Evolutionary conservation across 2,888 invertebrate species (phyloP).

Genomic region (Agonopterix subpropinquella): DNA sequence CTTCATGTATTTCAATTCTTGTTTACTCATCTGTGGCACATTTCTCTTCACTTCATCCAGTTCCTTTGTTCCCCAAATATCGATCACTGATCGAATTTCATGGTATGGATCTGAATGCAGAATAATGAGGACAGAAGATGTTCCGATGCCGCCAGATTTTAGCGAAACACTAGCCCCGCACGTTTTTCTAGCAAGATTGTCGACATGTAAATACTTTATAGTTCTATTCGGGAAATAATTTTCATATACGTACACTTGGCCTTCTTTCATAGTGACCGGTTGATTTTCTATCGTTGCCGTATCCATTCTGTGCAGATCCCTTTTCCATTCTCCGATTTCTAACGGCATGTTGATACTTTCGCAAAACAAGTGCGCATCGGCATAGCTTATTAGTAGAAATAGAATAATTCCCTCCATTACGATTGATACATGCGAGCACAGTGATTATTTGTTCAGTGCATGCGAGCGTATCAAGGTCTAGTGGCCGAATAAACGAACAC

Average conservation of each 20-base stretch:
- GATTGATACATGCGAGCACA: too few species aligned
- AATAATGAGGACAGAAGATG: slow-evolving; percentile 44
- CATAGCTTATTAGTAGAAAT: slow-evolving; percentile 7
- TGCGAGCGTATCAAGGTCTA: too few species aligned
- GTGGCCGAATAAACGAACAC: too few species aligned
- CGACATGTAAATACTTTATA: slow-evolving; percentile 54
- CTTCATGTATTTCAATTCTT: slow-evolving; percentile 25
- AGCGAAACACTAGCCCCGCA: slow-evolving; percentile 52
- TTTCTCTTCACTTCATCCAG: slow-evolving; percentile 1
- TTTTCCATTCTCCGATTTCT: slow-evolving; percentile 47
- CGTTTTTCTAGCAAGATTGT: slow-evolving; percentile 49
- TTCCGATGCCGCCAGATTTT: slow-evolving; percentile 44
- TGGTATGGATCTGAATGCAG: slow-evolving; percentile 44
- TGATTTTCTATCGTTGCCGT: slow-evolving; percentile 51
- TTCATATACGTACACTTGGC: slow-evolving; percentile 58
- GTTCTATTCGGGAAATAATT: slow-evolving; percentile 48
- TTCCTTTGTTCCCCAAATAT: slow-evolving; percentile 50
- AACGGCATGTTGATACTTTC: slow-evolving; percentile 41
- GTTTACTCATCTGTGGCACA: not conserved
- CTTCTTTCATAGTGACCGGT: slow-evolving; percentile 45
- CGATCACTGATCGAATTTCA: slow-evolving; percentile 56
- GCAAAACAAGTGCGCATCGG: slow-evolving; percentile 34
- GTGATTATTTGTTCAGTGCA: too few species aligned
- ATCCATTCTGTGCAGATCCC: slow-evolving; percentile 41
- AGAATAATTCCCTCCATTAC: not conserved